Base-by-base conservation (phyloP, 1,140 invertebrate genomes). In the Sarcophaga bullata region DNA sequence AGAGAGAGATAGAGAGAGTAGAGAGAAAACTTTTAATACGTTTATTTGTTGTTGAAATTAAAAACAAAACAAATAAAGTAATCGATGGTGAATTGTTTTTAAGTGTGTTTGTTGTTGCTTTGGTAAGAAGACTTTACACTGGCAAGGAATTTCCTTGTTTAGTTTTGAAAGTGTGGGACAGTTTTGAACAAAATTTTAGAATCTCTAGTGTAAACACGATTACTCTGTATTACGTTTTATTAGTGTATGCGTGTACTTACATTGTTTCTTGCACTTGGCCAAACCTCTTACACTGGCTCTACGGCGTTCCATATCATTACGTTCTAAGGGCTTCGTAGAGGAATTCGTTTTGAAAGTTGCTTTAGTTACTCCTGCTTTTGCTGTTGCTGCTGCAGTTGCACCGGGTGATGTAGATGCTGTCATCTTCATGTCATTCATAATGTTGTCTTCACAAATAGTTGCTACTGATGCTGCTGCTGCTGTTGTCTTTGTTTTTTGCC, bases 281-380 rank as follows among this genome's bases (percentile, higher is more conserved):
- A 81, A 68, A 73, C 81, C 62, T 7, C 68, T 62, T n/a, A 81
- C 68, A 73, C 81, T 81, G 25, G 81, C 81, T 15, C 68, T 15
- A 72, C 62, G 62, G 1, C 68, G 37, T 17, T 72, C 81, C 15
- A 19, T 62, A 54, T 81, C 68, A 73, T 58, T 58, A 50, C 75
- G 48, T 78, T 48, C 17, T 19, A 48, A 37, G 0, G 68, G 25
- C 46, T 81, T 73, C 47, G 68, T 49, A 10, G 52, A 46, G 4
- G 75, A 0, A 17, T 7, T 48, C 46, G 15, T 11, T 15, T 8
- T 15, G 50, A 50, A 6, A 6, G 52, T 17, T 10, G 46, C 50
- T 19, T 6, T 58, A 2, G 80, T 8, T 25, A 25, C 17, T 25
- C 62, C 9, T 9, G 62, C 37, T 72, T 17, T 25, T 72, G 13